Base-by-base conservation (phyloP, 2,797 vertebrate genomes). In the Phrynocephalus guinanensis region DNA sequence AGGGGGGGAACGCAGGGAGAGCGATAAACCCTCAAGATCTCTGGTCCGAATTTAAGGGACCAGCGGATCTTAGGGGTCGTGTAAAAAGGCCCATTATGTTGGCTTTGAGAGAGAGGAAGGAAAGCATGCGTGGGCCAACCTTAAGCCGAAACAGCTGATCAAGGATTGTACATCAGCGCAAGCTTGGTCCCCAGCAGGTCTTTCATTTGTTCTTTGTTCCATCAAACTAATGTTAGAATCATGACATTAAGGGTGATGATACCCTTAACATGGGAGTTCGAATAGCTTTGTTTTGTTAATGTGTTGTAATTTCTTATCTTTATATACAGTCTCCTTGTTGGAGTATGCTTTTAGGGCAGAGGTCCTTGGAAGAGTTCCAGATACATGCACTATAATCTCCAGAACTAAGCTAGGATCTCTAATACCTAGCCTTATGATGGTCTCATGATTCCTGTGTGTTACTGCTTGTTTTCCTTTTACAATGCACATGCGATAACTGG, bases 61-160 rank as follows among this genome's bases (percentile, higher is more conserved):
- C 33, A 33, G 33, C 33, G 33, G 33, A 33, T 33, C 33, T 33
- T 33, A 33, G 33, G 33, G 33, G 33, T 33, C 33, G 33, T 33
- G 33, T 33, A 33, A 33, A 33, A 33, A 33, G 33, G 33, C 79
- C 86, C 1, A 52, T 52, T 52, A 52, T 9, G 52, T 56, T 1
- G 86, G 28, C n/a, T 81, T 89, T 86, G 16, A 24, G 6, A 82
- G 81, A 84, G 1, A 0, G 18, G 63, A 66, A 90, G 50, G 60
- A 87, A 90, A 87, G 85, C 1, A 79, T 81, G 20, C 52, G 44
- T 9, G 10, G 28, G 56, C 33, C 18, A 87, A 50, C 24, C 76
- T 91, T 92, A 80, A 82, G 44, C 44, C 90, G 93, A 88, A 80
- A 84, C 50, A 78, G 48, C 1, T 81, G 80, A 90, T 83, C 87